Base-by-base conservation (phyloP, 2,888 invertebrate genomes). In the Petrolisthes cinctipes region DNA sequence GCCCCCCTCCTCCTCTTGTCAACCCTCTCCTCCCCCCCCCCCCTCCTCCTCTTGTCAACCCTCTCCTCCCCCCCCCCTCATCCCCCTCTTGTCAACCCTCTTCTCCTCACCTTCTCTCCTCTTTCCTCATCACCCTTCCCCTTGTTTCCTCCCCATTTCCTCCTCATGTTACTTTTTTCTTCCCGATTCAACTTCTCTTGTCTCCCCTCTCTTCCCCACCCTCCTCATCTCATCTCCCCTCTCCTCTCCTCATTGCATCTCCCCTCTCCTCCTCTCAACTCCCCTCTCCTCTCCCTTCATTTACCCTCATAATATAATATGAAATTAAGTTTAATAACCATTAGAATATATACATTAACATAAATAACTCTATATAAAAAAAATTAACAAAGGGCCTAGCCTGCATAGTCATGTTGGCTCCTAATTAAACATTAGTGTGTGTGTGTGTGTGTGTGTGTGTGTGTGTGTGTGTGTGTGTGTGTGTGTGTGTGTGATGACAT, bases 371-470 rank as follows among this genome's bases (percentile, higher is more conserved):
- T 51, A 14, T 54, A 51, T 17, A 53, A 54, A 17, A 78, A n/a
- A 78, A 78, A 17, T 11, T n/a, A 14, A 53, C 78, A 9, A 20
- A n/a, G 51, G 17, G 76, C 37, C 14, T 66, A 4, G 4, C 51
- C 53, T 53, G n/a, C 78, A 78, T 5, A 54, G 54, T 54, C 54
- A 37, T 37, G 37, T 37, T 37, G 37, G 37, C 37, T 37, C 37
- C 37, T 37, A 37, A 37, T 37, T 37, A 37, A 37, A 37, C 37
- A 37, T 37, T 37, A 37, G 78, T 23, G n/a, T 20, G 14, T 53
- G 78, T 78, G 78, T 78, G 54, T 78, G 78, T 78, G 78, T 17
- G 71, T 9, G 71, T 73, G 73, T 73, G 14, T 73, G 73, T 73
- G 37, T 76, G 9, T 76, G 37, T 76, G 4, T 23, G 76, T 23